These are phyloP conservation scores for Perithous albicinctus DNA, from an alignment of 2,888 invertebrate species.

Conservation along the genomic window DNA sequence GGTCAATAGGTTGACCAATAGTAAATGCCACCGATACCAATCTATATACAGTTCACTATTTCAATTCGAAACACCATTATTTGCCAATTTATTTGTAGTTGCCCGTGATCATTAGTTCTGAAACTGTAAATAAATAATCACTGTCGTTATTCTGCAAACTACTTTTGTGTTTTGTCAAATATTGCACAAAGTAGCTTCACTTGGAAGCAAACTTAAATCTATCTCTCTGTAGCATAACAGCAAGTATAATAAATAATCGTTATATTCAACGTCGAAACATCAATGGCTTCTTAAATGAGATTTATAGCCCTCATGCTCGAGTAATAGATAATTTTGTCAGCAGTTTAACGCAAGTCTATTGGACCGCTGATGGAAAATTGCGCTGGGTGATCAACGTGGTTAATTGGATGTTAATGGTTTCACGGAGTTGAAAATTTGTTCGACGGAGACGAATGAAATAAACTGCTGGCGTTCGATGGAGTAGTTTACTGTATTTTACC, in stretches of 20 bases:
- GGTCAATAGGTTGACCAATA: conserved; percentile 1
- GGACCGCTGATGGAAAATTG: conserved; percentile 2
- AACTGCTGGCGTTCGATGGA: neutral
- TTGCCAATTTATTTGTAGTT: neutral
- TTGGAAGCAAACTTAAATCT: neutral
- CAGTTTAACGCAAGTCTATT: conserved; percentile 4
- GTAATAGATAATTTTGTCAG: neutral
- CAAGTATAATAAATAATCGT: neutral
- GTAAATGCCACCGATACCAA: conserved; percentile 7
- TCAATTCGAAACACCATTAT: conserved; percentile 11
- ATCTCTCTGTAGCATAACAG: too few relatives aligned
- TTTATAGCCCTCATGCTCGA: neutral
- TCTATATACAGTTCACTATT: conserved; percentile 1
- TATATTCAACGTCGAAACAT: conserved; percentile 9
- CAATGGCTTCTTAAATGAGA: neutral
- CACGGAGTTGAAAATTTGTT: neutral
- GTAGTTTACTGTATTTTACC: neutral
- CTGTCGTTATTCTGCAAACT: neutral
- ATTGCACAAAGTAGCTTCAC: neutral
- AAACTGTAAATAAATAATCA: neutral
- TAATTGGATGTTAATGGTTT: neutral
- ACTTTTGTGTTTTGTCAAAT: neutral
- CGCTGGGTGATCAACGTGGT: neutral
- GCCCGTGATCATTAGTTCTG: neutral
- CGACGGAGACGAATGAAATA: neutral